Percentiles rank a stretch among this genome's conserved stretches.
phyloP scores from a whole-genome alignment of 2,113 vertebrate species.

The Apeltes quadracus region DNA sequence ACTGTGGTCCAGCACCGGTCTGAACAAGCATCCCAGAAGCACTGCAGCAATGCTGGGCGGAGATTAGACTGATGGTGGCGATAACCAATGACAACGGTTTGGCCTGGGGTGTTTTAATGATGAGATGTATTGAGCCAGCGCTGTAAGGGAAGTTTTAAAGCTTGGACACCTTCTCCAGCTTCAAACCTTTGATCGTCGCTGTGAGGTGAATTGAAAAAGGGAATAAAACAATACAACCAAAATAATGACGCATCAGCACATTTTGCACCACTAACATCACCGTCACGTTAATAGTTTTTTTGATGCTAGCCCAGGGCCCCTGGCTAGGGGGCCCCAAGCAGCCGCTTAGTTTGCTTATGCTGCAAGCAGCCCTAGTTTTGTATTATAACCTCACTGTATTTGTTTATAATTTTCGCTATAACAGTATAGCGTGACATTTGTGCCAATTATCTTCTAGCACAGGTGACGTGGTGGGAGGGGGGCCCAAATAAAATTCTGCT shows the following conservation, averaged over 20 bases:
- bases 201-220: not conserved
- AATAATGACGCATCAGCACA: not conserved
- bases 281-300: not conserved
- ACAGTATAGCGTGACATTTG: too few relatives aligned
- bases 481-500: too few relatives aligned
- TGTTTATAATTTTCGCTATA: too few relatives aligned
- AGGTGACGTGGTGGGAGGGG: too few relatives aligned
- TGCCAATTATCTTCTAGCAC: too few relatives aligned
- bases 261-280: not conserved
- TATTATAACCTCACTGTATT: too few relatives aligned
- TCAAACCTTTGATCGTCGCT: conserved; percentile 17
- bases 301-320: too few relatives aligned
- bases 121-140: conserved; percentile 10
- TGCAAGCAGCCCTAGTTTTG: too few relatives aligned
- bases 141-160: conserved; percentile 45
- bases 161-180: conserved; percentile 1
- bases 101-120: conserved; percentile 14
- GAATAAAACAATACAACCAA: conserved; percentile 6
- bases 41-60: conserved; percentile 6
- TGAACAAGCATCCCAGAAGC: conserved; percentile 30
- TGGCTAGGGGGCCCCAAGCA: too few relatives aligned
- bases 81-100: conserved; percentile 42
- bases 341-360: too few relatives aligned
- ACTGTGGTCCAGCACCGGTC: conserved; percentile 35
- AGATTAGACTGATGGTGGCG: conserved; percentile 39